Evolutionary conservation across 2,113 vertebrate genomes (phyloP).

Genomic region (Nematolebias whitei): DNA sequence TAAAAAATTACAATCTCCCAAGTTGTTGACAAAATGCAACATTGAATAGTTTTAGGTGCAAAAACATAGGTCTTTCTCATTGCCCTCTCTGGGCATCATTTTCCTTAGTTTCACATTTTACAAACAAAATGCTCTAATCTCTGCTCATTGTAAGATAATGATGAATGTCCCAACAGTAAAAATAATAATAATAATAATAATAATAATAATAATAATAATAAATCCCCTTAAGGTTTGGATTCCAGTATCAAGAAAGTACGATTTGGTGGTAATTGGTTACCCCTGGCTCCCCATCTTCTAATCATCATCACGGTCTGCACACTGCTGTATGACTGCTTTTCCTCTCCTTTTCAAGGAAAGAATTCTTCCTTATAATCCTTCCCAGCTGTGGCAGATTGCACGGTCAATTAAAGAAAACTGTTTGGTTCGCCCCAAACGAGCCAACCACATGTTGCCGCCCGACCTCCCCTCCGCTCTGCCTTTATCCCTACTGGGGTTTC

Average conservation of each 20-base stretch:
- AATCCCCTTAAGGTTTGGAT: too few relatives aligned
- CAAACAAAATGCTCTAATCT: too few relatives aligned
- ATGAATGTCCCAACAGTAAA: too few relatives aligned
- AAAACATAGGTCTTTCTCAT: too few relatives aligned
- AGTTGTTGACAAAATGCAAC: too few relatives aligned
- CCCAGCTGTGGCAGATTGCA: conserved; percentile 86
- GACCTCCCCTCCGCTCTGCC: conserved; percentile 32
- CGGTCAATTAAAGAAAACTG: conserved; percentile 84
- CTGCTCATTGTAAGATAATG: too few relatives aligned
- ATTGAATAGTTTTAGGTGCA: too few relatives aligned
- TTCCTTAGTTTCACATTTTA: too few relatives aligned
- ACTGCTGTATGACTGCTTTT: conserved; percentile 45
- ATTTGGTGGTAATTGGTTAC: conserved; percentile 15
- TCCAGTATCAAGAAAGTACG: not conserved
- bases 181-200: too few relatives aligned
- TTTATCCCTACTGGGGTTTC: conserved; percentile 47
- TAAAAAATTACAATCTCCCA: too few relatives aligned
- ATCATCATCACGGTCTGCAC: conserved; percentile 13
- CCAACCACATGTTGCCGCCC: conserved; percentile 85
- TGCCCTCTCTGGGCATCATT: too few relatives aligned
- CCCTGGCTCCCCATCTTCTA: conserved; percentile 14
- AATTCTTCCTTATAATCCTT: conserved; percentile 84
- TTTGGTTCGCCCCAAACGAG: conserved; percentile 84
- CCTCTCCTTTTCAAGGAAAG: conserved; percentile 76
- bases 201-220: too few relatives aligned